Evolutionary conservation across 2,113 vertebrate genomes (phyloP).

Genomic region (Poeciliopsis occidentalis): DNA sequence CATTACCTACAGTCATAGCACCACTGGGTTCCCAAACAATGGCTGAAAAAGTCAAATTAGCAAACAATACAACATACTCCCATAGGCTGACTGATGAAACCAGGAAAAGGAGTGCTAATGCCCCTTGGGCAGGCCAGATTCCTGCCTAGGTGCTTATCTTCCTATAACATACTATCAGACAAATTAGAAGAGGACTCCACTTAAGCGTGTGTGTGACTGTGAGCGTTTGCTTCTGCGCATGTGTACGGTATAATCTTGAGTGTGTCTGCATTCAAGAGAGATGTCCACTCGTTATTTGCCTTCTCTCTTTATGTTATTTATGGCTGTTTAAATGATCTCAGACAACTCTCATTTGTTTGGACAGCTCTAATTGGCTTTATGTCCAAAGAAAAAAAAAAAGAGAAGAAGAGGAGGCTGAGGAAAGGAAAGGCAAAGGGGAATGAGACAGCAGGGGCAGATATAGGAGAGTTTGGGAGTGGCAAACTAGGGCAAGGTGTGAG

Average conservation of each 20-base stretch:
- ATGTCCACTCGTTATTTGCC: conserved; percentile 58
- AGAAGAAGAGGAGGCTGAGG: conserved; percentile 22
- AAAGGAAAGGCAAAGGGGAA: conserved; percentile 21
- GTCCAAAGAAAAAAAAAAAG: conserved; percentile 43
- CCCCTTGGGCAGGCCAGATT: conserved; percentile 59
- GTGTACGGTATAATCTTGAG: conserved; percentile 12
- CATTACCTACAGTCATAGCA: conserved; percentile 37
- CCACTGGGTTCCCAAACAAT: conserved; percentile 47
- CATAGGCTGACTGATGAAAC: conserved; percentile 60
- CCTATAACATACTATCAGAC: conserved; percentile 71
- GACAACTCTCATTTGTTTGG: conserved; percentile 76
- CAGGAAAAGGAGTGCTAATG: conserved; percentile 55
- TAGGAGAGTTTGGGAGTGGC: conserved; percentile 5
- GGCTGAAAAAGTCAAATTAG: conserved; percentile 63
- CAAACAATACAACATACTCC: conserved; percentile 56
- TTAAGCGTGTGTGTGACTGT: conserved; percentile 35
- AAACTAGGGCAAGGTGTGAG: conserved; percentile 27
- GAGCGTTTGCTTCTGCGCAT: conserved; percentile 1
- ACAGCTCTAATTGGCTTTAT: conserved; percentile 72
- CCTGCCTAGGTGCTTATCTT: conserved; percentile 69
- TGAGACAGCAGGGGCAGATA: conserved; percentile 11
- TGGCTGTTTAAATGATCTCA: conserved; percentile 74
- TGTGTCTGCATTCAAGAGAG: conserved; percentile 39
- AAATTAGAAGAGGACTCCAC: conserved; percentile 74
- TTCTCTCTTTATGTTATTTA: conserved; percentile 73